Conservation (phyloP, 1,140 invertebrate genomes). For the Cyclina sinensis region DNA sequence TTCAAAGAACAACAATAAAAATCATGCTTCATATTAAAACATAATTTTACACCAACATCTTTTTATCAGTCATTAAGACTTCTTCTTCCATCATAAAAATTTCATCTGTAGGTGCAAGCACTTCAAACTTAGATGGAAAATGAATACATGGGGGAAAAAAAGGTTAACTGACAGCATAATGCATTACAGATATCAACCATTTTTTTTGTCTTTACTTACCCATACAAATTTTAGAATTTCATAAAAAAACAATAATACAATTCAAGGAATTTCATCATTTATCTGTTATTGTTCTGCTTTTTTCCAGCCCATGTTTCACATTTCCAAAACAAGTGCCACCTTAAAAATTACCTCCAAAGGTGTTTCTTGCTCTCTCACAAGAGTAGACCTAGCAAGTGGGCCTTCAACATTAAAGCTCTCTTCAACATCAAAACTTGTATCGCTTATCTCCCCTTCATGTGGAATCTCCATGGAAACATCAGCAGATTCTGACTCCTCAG, state of each 20-base stretch:
- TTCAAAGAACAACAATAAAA: neutral
- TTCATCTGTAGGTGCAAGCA: neutral
- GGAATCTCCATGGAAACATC: constrained; percentile 56
- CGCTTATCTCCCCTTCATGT: constrained; percentile 55
- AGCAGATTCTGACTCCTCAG: constrained; percentile 65
- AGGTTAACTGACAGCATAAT: no score
- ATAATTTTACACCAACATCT: no score
- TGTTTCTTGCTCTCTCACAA: constrained; percentile 15
- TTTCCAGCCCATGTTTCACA: neutral
- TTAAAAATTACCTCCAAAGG: constrained; percentile 48
- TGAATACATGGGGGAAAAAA: neutral
- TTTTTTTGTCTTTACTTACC: no score
- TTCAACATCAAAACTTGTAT: constrained; percentile 57
- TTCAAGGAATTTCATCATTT: no score
- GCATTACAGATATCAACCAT: no score
- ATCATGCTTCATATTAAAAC: neutral
- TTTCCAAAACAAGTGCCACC: constrained; percentile 1
- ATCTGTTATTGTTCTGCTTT: neutral
- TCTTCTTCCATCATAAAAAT: neutral
- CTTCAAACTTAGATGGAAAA: neutral
- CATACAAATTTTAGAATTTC: no score
- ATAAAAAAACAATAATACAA: no score
- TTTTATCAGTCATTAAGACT: neutral
- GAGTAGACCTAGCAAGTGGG: constrained; percentile 29
- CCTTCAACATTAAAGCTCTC: constrained; percentile 53